Percentiles rank a stretch among this genome's conserved stretches.
phyloP scores from a whole-genome alignment of 2,113 vertebrate species.

The Phylloscopus trochiloides region DNA sequence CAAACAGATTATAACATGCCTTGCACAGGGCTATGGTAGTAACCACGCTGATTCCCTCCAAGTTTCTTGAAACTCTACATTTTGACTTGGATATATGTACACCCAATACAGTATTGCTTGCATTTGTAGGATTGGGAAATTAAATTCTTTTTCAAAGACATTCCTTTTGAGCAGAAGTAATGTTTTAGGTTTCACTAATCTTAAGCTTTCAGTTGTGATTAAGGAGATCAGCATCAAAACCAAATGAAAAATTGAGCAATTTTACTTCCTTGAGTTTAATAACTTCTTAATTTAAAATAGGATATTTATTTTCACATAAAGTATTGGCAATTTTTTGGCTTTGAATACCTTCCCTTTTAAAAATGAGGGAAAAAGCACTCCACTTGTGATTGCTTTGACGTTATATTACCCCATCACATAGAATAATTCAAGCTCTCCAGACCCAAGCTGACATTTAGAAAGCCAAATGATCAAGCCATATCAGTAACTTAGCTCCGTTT shows the following conservation, averaged over 20 bases:
- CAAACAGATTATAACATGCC: neutral
- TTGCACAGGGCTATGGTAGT: neutral
- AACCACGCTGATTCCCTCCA: neutral
- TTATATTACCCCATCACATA: neutral
- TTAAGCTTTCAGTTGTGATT: slow-evolving; percentile 27
- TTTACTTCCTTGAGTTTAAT: slow-evolving; percentile 28
- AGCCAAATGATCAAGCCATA: neutral
- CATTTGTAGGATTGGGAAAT: neutral
- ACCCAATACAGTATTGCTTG: neutral
- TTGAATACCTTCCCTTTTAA: neutral
- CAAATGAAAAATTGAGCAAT: slow-evolving; percentile 15
- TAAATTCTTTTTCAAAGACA: neutral
- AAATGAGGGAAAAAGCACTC: neutral
- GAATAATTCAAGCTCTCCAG: neutral
- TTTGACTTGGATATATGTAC: neutral
- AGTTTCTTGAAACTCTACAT: neutral
- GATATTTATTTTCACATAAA: slow-evolving; percentile 39
- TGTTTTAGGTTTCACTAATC: slow-evolving; percentile 22
- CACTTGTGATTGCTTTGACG: neutral
- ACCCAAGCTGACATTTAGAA: neutral
- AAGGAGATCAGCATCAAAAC: slow-evolving; percentile 24
- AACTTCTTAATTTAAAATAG: slow-evolving; percentile 25
- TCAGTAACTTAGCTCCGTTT: neutral
- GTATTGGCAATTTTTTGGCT: neutral
- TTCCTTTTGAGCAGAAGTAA: neutral